Conservation (phyloP, 2,113 vertebrate genomes). For the Menidia beryllina region DNA sequence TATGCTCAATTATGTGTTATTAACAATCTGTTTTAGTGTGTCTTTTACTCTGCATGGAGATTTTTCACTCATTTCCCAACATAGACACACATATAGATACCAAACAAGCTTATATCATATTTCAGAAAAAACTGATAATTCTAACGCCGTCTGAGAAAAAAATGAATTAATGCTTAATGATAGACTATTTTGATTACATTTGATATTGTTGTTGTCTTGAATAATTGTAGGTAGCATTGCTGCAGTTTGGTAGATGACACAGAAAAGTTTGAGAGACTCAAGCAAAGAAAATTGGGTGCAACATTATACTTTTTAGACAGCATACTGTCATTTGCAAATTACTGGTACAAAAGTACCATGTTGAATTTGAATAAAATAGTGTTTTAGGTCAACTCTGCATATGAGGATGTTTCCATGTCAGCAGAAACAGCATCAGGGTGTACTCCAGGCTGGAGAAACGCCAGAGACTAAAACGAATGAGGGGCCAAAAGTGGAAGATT, state of each 20-base stretch:
- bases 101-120: background rate
- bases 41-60: conserved; percentile 12
- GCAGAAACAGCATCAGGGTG: conserved; percentile 44
- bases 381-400: conserved; percentile 11
- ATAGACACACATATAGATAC: background rate
- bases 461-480: conserved; percentile 32
- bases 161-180: no score
- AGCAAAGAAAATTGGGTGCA: no score
- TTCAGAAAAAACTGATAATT: background rate
- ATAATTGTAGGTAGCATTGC: no score
- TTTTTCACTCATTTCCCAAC: background rate
- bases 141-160: no score
- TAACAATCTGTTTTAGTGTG: conserved; percentile 10
- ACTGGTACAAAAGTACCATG: no score
- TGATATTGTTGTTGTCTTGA: no score
- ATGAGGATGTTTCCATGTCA: conserved; percentile 64
- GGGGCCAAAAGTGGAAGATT: conserved; percentile 52
- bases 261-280: no score
- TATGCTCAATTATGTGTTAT: background rate
- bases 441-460: conserved; percentile 41
- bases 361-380: no score
- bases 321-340: no score
- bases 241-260: no score
- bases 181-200: no score
- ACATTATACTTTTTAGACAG: no score